Conservation (phyloP, 2,888 invertebrate species). For the Synanthedon myopaeformis region DNA sequence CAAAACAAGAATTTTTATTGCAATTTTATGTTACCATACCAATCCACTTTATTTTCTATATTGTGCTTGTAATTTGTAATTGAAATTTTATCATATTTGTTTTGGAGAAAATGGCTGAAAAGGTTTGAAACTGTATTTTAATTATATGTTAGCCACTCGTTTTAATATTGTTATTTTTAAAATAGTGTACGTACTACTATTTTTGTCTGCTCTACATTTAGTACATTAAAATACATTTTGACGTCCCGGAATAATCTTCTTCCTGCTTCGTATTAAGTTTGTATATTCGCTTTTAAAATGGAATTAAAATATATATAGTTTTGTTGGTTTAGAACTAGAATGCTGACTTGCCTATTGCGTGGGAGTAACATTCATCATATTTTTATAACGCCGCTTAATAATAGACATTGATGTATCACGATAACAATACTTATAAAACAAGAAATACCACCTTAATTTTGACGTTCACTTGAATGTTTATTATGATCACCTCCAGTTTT, state of each 20-base stretch:
- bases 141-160: neutral
- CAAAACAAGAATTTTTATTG: constrained; percentile 47
- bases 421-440: too few species aligned
- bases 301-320: neutral
- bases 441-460: too few species aligned
- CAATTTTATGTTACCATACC: constrained; percentile 42
- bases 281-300: constrained; percentile 1
- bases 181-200: constrained; percentile 47
- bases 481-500: too few species aligned
- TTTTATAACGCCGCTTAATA: constrained; percentile 21
- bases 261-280: constrained; percentile 48
- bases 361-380: constrained; percentile 30
- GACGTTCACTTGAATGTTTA: too few species aligned
- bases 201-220: constrained; percentile 66
- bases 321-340: neutral
- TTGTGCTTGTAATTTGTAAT: neutral
- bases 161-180: neutral
- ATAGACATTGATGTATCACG: too few species aligned
- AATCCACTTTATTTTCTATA: constrained; percentile 16
- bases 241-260: constrained; percentile 60
- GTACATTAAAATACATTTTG: constrained; percentile 61
- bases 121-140: neutral
- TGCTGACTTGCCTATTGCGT: constrained; percentile 16
- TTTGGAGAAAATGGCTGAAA: neutral
- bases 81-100: constrained; percentile 1